Percentiles rank a stretch among this genome's conserved stretches.
Conservation (phyloP, 1,140 invertebrate genomes). For the Drosophila sp. region DNA sequence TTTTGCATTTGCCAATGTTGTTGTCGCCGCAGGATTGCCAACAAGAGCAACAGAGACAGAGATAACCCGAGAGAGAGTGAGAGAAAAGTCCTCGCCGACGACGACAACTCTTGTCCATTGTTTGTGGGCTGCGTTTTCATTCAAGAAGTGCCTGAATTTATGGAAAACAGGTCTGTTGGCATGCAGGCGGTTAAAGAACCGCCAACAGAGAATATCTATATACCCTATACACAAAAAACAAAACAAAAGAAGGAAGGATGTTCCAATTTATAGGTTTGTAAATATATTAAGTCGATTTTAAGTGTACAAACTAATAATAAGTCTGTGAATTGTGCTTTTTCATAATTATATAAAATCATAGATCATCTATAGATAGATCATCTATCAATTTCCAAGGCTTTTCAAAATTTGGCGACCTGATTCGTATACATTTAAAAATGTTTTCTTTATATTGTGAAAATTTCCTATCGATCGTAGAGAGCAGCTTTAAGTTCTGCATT, state of each 20-base stretch:
- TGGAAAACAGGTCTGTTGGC: constrained; percentile 80
- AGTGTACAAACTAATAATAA: too few species aligned
- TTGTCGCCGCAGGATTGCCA: constrained; percentile 17
- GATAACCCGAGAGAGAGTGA: background rate
- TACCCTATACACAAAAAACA: constrained; percentile 4
- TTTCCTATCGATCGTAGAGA: background rate
- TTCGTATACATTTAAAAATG: background rate
- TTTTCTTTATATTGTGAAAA: background rate
- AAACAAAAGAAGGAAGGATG: too few species aligned
- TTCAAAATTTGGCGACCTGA: background rate
- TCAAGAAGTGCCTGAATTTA: constrained; percentile 69
- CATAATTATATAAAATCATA: too few species aligned
- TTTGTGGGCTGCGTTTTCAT: constrained; percentile 51
- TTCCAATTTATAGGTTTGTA: too few species aligned
- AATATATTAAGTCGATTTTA: too few species aligned
- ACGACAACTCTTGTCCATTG: constrained; percentile 30
- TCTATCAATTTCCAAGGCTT: too few species aligned
- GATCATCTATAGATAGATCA: too few species aligned
- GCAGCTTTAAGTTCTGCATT: background rate
- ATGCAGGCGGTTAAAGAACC: constrained; percentile 69
- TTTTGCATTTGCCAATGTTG: constrained; percentile 25
- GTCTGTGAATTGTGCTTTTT: too few species aligned
- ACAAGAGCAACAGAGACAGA: background rate
- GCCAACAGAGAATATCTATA: constrained; percentile 39
- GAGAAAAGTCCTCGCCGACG: constrained; percentile 12